Evolutionary conservation across 2,888 invertebrate genomes (phyloP), one percentile per base, ranked within the genome.

Genomic region (Callosobruchus maculatus): DNA sequence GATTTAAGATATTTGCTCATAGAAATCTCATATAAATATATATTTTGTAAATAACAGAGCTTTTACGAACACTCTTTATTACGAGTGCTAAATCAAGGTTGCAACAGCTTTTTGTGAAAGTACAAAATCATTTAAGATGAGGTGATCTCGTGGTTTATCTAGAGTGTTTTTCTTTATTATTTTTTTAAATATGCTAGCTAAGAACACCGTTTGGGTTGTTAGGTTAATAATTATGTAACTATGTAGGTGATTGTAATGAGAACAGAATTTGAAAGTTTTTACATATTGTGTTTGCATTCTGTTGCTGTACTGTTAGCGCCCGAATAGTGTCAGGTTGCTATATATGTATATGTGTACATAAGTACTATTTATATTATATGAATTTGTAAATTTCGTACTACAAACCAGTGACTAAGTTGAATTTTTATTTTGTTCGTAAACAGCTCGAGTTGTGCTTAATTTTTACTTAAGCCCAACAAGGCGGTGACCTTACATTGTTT

Each of bases 51-150:
- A 73, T 67, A 75, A 71, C 71, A 68, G 71, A 68, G 26, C 68
- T 26, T 74, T 69, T 68, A 73, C 68, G 68, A 71, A 74, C 2
- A 20, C 26, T 3, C 21, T 31, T 71, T 20, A 30, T 49, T 68
- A 66, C 31, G 68, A 30, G 71, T 67, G 67, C 73, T 79, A 75
- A 76, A 71, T 80, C 80, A 77, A 74, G 78, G 80, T 78, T 78
- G 80, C 76, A 76, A 67, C 74, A 75, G 73, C 71, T 78, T 78
- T 49, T 80, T 21, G 80, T 79, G 82, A 85, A 85, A 86, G 86
- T 86, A 86, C 86, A 86, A 86, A 86, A 85, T 86, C 86, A 84
- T 84, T 85, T 85, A 84, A 84, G 84, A 83, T 83, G 83, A 83
- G 84, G 83, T 85, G 86, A 86, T 86, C 86, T 86, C 86, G 84